A percentile compares a stretch with the other conserved stretches of the same genome.
These are phyloP conservation scores for Zaprionus obscuricornis DNA, from an alignment of 2,888 invertebrate genomes.

Conservation along the genomic window DNA sequence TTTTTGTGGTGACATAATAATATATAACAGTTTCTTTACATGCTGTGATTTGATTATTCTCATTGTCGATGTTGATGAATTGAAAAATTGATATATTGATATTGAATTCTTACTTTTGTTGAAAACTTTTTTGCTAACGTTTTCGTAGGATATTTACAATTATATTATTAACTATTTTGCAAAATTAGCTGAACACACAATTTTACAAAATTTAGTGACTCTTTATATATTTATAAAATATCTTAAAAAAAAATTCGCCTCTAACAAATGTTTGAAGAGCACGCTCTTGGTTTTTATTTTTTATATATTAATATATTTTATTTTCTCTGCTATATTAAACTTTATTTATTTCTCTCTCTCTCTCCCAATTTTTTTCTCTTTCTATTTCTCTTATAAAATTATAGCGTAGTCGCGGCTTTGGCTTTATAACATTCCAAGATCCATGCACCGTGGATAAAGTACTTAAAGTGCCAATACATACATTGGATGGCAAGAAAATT, in stretches of 20 bases:
- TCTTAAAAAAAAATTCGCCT: too few species aligned
- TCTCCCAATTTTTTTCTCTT: neutral
- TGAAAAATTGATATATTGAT: constrained; percentile 14
- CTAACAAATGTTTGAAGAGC: too few species aligned
- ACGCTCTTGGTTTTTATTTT: neutral
- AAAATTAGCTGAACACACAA: neutral
- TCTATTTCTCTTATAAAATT: constrained; percentile 29
- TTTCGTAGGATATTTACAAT: constrained; percentile 48
- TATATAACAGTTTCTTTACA: neutral
- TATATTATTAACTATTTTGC: too few species aligned
- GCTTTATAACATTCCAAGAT: constrained; percentile 97
- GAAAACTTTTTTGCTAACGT: constrained; percentile 56
- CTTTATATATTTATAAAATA: too few species aligned
- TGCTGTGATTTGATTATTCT: too few species aligned
- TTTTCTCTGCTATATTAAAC: constrained; percentile 2
- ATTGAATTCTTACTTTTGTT: constrained; percentile 48
- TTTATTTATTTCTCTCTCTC: constrained; percentile 4
- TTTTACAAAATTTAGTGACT: neutral
- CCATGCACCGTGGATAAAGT: constrained; percentile 95
- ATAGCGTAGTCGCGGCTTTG: constrained; percentile 96
- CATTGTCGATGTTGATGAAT: constrained; percentile 35
- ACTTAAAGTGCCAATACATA: constrained; percentile 94
- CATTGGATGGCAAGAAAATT: constrained; percentile 96
- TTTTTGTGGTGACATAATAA: too few species aligned
- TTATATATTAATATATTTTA: constrained; percentile 14